A percentile compares a stretch with the other conserved stretches of the same genome.
Conservation (phyloP, 2,888 invertebrate species). For the Spodoptera exigua region DNA sequence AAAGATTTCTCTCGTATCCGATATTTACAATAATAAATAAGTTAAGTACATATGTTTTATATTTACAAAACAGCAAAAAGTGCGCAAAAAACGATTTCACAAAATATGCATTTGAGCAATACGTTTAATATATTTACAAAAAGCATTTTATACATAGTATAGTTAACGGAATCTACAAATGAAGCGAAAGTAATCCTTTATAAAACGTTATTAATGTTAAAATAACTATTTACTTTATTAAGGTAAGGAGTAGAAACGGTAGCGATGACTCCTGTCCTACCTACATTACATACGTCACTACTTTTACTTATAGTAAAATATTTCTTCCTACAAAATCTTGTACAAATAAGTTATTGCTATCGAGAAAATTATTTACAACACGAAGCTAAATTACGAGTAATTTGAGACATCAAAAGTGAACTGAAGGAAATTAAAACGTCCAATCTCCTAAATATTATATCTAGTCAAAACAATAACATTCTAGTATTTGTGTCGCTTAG, state of each 20-base stretch:
- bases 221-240: conserved; percentile 31
- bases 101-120: conserved; percentile 89
- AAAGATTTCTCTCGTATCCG: conserved; percentile 74
- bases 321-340: conserved; percentile 65
- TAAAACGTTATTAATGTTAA: conserved; percentile 33
- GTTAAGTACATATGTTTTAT: conserved; percentile 66
- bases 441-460: conserved; percentile 56
- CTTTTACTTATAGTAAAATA: conserved; percentile 60
- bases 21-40: conserved; percentile 74
- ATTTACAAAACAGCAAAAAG: conserved; percentile 88
- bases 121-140: conserved; percentile 86
- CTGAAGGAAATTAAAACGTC: conserved; percentile 67
- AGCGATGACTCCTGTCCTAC: conserved; percentile 45
- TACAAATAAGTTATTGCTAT: conserved; percentile 82
- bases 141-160: conserved; percentile 77
- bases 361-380: conserved; percentile 75
- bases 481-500: conserved; percentile 74
- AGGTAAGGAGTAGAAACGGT: conserved; percentile 28
- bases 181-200: conserved; percentile 41
- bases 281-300: conserved; percentile 49
- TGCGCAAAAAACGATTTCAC: conserved; percentile 88
- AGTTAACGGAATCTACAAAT: conserved; percentile 53
- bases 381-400: conserved; percentile 66
- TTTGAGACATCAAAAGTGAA: conserved; percentile 79
- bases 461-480: conserved; percentile 68